Percentiles rank a stretch among this genome's conserved stretches.
These are phyloP conservation scores for Epiblema foenella DNA, from an alignment of 2,888 invertebrate species.

Conservation along the genomic window DNA sequence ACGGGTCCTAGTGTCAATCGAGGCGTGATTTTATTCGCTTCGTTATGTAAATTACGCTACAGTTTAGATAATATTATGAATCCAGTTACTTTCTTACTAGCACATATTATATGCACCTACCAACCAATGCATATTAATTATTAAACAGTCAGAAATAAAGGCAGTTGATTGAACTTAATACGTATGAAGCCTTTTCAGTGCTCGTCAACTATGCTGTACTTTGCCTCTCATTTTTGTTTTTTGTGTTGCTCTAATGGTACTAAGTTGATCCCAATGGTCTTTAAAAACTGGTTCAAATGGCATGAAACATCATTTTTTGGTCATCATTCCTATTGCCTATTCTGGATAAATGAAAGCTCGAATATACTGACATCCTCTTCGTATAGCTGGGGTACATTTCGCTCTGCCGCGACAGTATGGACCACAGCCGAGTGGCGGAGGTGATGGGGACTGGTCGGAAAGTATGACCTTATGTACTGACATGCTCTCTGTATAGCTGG, in stretches of 20 bases:
- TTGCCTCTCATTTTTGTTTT: too few species aligned
- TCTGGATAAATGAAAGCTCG: too few species aligned
- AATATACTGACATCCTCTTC: conserved; percentile 51
- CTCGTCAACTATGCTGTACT: too few species aligned
- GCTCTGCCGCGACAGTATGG: conserved; percentile 58
- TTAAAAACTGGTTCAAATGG: too few species aligned
- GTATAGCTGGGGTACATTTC: conserved; percentile 54
- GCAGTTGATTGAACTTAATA: too few species aligned
- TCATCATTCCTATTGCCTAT: too few species aligned
- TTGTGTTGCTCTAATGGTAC: too few species aligned
- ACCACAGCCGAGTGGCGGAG: conserved; percentile 49
- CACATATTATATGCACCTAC: neutral
- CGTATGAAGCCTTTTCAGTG: too few species aligned
- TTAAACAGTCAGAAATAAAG: conserved; percentile 7
- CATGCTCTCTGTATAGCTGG: conserved; percentile 52
- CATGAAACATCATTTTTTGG: too few species aligned
- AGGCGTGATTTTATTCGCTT: conserved; percentile 30
- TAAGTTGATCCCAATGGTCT: too few species aligned
- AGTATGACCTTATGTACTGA: conserved; percentile 46
- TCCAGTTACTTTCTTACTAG: conserved; percentile 32
- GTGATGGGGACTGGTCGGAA: conserved; percentile 43
- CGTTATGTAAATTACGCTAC: conserved; percentile 28
- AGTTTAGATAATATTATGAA: conserved; percentile 17
- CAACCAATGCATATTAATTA: conserved; percentile 18
- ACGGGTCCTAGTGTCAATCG: conserved; percentile 34